A percentile compares a stretch with the other conserved stretches of the same genome.
These are phyloP conservation scores for Podilymbus podiceps DNA, from an alignment of 2,113 vertebrate species.

Conservation along the genomic window DNA sequence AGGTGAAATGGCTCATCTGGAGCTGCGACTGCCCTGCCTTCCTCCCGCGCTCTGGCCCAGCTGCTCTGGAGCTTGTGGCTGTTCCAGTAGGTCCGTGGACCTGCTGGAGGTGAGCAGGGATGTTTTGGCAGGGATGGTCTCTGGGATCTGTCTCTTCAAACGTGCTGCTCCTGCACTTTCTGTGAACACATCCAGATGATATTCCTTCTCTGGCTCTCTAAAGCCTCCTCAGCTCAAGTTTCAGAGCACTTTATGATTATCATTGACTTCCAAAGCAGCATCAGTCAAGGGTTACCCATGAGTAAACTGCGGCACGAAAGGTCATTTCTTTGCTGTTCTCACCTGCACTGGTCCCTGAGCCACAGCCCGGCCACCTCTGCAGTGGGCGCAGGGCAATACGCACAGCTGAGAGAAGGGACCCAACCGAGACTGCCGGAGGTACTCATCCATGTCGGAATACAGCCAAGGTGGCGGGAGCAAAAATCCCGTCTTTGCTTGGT, in stretches of 20 bases:
- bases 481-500: not conserved
- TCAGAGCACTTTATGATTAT: not conserved
- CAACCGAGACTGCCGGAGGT: fast-evolving
- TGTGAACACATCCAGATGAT: not conserved
- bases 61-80: not conserved
- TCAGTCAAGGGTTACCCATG: not conserved
- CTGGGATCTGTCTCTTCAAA: not conserved
- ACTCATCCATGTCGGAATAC: not conserved
- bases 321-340: not conserved
- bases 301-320: not conserved
- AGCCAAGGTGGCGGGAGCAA: not conserved
- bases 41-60: not conserved
- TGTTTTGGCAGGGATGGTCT: not conserved
- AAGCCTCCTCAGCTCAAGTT: not conserved
- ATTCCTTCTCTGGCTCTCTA: not conserved
- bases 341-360: not conserved
- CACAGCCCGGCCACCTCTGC: not conserved
- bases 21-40: not conserved
- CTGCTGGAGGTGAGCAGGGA: not conserved
- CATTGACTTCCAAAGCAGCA: not conserved
- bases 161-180: not conserved
- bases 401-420: not conserved
- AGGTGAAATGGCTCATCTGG: not conserved
- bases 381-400: fast-evolving
- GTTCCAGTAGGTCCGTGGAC: not conserved